Evolutionary conservation across 2,797 vertebrate genomes (phyloP).

Genomic region (Takifugu rubripes): DNA sequence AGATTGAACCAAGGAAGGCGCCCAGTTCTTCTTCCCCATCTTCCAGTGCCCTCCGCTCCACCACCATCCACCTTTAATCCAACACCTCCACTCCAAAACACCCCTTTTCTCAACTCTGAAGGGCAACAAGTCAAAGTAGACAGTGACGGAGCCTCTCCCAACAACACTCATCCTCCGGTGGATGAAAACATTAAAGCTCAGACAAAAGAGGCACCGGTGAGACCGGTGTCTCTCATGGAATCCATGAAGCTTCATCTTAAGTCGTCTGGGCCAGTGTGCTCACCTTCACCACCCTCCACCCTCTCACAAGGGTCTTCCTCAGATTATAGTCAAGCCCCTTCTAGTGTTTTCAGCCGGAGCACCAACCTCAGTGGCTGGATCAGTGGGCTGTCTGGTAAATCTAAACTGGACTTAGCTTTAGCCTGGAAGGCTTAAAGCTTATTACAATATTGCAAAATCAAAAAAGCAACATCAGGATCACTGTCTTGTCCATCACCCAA

Average conservation of each 20-base stretch:
- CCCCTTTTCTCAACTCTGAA: neutral
- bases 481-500: too few relatives aligned
- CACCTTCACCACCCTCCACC: neutral
- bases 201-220: neutral
- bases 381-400: constrained; percentile 42
- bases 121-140: neutral
- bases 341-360: constrained; percentile 57
- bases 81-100: constrained; percentile 16
- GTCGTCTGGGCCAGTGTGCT: neutral
- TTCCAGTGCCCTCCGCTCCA: constrained; percentile 22
- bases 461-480: too few relatives aligned
- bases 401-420: neutral
- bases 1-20: too few relatives aligned
- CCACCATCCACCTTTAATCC: constrained; percentile 31
- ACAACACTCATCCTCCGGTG: neutral
- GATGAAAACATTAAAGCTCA: constrained; percentile 5
- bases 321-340: constrained; percentile 40
- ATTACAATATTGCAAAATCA: too few relatives aligned
- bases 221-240: neutral
- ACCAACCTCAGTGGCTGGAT: constrained; percentile 47
- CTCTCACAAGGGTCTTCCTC: constrained; percentile 36
- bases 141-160: neutral
- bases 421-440: too few relatives aligned
- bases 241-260: neutral
- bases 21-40: constrained; percentile 33